A percentile compares a stretch with the other conserved stretches of the same genome.
Conservation (phyloP, 1,140 invertebrate genomes). For the Zaprionus capensis region DNA sequence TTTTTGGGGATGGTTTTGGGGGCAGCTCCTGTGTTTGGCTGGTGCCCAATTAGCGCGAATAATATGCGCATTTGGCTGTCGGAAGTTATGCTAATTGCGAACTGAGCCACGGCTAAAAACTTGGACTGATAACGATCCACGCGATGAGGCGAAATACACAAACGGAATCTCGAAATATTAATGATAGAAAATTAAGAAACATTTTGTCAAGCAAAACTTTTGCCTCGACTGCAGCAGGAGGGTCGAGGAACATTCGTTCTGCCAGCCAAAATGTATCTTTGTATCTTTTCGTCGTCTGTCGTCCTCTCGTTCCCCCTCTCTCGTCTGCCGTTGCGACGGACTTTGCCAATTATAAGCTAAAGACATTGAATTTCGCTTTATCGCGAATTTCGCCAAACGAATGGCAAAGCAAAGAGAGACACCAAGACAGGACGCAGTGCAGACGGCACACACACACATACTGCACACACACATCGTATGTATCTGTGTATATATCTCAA, state of each 20-base stretch:
- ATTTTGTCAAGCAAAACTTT: slow-evolving; percentile 56
- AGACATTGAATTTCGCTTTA: slow-evolving; percentile 81
- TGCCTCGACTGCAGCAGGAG: slow-evolving; percentile 2
- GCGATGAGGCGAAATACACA: slow-evolving; percentile 14
- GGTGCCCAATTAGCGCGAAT: slow-evolving; percentile 60
- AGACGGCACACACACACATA: slow-evolving; percentile 15
- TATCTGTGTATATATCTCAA: slow-evolving; percentile 72
- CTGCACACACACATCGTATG: slow-evolving; percentile 3
- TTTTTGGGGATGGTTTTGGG: background rate
- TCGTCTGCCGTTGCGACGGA: slow-evolving; percentile 43
- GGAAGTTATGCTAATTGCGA: slow-evolving; percentile 77
- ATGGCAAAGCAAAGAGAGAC: slow-evolving; percentile 54
- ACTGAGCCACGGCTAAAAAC: slow-evolving; percentile 31
- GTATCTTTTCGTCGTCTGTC: slow-evolving; percentile 43
- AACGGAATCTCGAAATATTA: slow-evolving; percentile 72
- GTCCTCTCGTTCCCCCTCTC: background rate
- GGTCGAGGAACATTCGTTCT: background rate
- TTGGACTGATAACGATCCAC: slow-evolving; percentile 60
- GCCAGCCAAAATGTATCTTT: slow-evolving; percentile 47
- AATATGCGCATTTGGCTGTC: slow-evolving; percentile 58
- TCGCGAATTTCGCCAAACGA: slow-evolving; percentile 65
- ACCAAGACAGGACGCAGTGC: slow-evolving; percentile 22
- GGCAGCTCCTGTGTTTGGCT: slow-evolving; percentile 1
- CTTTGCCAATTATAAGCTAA: slow-evolving; percentile 79
- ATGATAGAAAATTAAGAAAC: slow-evolving; percentile 71